Evolutionary conservation across 2,888 invertebrate genomes (phyloP), one percentile per base, ranked within the genome.

Genomic region (Ferdinandea cuprea): DNA sequence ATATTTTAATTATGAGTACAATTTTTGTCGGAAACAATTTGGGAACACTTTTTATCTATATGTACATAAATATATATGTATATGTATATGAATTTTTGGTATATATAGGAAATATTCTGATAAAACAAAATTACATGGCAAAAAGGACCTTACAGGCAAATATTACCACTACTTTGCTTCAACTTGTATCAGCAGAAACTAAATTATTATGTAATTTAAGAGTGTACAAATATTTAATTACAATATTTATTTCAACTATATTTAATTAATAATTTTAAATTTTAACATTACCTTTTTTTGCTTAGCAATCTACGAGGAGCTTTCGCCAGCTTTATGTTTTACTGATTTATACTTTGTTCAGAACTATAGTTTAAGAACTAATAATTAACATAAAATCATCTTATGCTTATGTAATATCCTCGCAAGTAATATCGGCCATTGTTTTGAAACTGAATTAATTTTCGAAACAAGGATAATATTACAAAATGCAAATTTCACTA

Each of bases 401-500:
- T 68, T 46, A 69, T 48, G 61, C 71, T 56, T 25, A 25, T 5
- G 2, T n/a, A n/a, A n/a, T 71, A 46, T 30, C 52, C 37, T 40
- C 46, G 59, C 59, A 52, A 42, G 68, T 74, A 69, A 74, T 65
- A 71, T 58, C 28, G 17, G 15, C 61, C 30, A 40, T 77, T 77
- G 71, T 54, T 61, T 81, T 77, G 71, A 81, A 54, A 71, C 52
- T 79, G 66, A 79, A 71, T 61, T 52, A 63, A 76, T 65, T 76
- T 72, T 77, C 71, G 72, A 81, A 81, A 59, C 66, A 81, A 59
- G 9, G 50, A 59, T 52, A 17, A 50, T 69, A 76, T 76, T 72
- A 68, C 56, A 19, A 25, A 71, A 50, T 71, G 54, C 32, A 61
- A 40, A 58, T 88, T 86, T 86, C 87, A 25, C 89, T 35, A n/a